Percentiles rank a stretch among this genome's conserved stretches.
Evolutionary conservation across 2,888 invertebrate species (phyloP).

Genomic region (Drosophila anomelani): DNA sequence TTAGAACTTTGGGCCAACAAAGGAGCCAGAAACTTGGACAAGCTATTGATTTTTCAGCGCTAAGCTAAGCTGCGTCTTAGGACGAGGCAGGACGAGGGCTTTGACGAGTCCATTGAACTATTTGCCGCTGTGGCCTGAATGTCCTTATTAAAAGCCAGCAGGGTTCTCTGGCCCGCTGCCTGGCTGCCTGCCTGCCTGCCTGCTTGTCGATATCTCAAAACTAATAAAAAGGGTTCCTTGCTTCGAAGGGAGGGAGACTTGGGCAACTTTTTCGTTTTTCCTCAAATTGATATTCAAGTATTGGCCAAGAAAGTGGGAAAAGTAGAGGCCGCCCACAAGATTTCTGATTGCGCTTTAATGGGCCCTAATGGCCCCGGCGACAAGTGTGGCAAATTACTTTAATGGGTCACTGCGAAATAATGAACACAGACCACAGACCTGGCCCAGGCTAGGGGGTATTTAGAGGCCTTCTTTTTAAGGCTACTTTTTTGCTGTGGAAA

Average conservation of each 20-base stretch:
- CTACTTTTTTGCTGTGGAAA: conserved; percentile 16
- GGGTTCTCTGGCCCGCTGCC: background rate
- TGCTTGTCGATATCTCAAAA: conserved; percentile 51
- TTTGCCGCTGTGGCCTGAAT: conserved; percentile 52
- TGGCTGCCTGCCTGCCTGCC: background rate
- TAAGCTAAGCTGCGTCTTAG: conserved; percentile 38
- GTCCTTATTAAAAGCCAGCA: conserved; percentile 44
- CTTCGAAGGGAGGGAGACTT: background rate
- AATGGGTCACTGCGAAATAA: conserved; percentile 73
- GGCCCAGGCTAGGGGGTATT: background rate
- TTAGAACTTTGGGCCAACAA: conserved; percentile 4
- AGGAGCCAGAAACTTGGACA: background rate
- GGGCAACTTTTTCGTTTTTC: conserved; percentile 53
- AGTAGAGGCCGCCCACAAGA: conserved; percentile 1
- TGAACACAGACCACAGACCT: conserved; percentile 55
- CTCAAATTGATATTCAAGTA: conserved; percentile 62
- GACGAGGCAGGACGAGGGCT: background rate
- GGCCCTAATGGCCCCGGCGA: conserved; percentile 73
- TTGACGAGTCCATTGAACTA: conserved; percentile 61
- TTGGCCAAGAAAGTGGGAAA: too few species aligned
- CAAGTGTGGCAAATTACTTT: conserved; percentile 79
- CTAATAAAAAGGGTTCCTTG: conserved; percentile 67
- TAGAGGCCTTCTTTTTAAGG: conserved; percentile 3
- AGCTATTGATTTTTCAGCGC: conserved; percentile 61
- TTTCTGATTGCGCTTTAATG: conserved; percentile 76